Evolutionary conservation across 2,888 invertebrate genomes (phyloP), one percentile per base, ranked within the genome.

Genomic region (Dasysyrphus albostriatus): DNA sequence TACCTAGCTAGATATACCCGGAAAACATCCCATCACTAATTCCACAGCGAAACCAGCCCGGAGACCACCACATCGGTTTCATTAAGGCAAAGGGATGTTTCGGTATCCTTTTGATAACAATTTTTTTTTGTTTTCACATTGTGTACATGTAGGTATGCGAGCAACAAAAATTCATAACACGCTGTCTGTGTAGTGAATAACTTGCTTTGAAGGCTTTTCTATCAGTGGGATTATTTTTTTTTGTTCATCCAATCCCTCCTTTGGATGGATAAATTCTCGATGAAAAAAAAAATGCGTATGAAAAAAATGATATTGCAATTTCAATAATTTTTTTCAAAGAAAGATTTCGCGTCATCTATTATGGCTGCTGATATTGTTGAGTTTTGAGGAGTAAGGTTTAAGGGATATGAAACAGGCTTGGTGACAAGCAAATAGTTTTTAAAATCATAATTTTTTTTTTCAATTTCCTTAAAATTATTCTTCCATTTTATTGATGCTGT

Each of bases 321-420:
- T 72, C 80, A 80, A 84, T 84, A 75, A 72, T 80, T 79, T 75
- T 44, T 78, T 69, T 14, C 54, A 54, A 76, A 80, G 70, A 70
- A 69, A 47, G 19, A 75, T 76, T 76, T 59, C 58, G 70, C 65
- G 70, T 56, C 63, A 75, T 83, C 83, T 69, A 80, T 80, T 83
- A 47, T 42, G 75, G 56, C 47, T 42, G 59, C 54, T 61, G n/a
- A 39, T 69, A 29, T 49, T 32, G 44, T 47, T 65, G 32, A 32
- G 12, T 29, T 14, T 67, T 7, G 34, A 32, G 49, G n/a, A 58
- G 65, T 58, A 29, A 24, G 3, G 14, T 16, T 2, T n/a, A 10
- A 47, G 65, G 49, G 78, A 54, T 54, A n/a, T 16, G 6, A 44
- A 37, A 4, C 76, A 12, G 34, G 29, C 39, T 19, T 14, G 14